A percentile compares a stretch with the other conserved stretches of the same genome.
These are phyloP conservation scores for Sebastes taczanowskii DNA, from an alignment of 2,797 vertebrate genomes.

Conservation along the genomic window DNA sequence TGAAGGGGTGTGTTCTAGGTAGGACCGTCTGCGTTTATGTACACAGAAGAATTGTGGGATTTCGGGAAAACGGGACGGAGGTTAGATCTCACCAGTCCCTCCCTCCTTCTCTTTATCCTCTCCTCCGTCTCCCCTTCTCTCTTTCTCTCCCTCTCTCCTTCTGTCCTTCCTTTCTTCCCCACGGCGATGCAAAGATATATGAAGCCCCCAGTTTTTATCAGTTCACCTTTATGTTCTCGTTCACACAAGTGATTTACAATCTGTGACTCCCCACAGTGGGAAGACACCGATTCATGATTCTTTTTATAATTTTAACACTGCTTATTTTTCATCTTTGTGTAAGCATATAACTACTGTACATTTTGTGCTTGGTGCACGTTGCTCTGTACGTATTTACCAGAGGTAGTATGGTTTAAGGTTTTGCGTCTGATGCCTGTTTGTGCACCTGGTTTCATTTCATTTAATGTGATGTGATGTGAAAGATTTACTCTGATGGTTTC, in stretches of 20 bases:
- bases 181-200: constrained; percentile 59
- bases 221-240: constrained; percentile 63
- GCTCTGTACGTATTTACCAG: neutral
- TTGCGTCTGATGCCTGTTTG: constrained; percentile 14
- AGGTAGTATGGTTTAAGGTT: neutral
- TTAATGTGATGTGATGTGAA: constrained; percentile 25
- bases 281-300: neutral
- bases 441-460: constrained; percentile 32
- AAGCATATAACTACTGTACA: neutral
- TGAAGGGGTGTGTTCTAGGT: neutral
- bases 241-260: constrained; percentile 67
- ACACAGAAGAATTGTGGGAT: neutral
- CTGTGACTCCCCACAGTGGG: neutral
- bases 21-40: neutral
- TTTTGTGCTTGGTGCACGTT: neutral
- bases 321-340: neutral
- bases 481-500: constrained; percentile 50
- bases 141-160: constrained; percentile 9
- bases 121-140: constrained; percentile 11
- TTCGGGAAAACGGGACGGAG: neutral
- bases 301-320: neutral
- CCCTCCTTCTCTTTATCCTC: neutral
- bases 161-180: constrained; percentile 21
- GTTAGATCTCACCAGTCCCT: neutral
- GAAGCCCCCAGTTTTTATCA: constrained; percentile 63